phyloP scores from a whole-genome alignment of 2,888 invertebrate genomes.

The Drosophila kanekoi region DNA sequence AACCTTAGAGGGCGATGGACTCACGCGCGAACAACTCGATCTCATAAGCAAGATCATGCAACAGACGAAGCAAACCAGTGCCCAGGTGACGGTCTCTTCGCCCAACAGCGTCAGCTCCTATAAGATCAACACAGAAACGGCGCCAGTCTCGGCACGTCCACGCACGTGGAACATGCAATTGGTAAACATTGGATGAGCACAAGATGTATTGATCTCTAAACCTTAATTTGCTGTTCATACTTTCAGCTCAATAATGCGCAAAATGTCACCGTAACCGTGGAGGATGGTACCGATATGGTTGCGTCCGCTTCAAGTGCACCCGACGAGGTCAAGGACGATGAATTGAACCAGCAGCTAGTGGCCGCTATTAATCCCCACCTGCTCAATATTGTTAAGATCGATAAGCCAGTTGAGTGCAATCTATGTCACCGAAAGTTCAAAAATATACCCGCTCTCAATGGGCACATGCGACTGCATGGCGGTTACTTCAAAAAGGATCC shows the following conservation, averaged over 20 bases:
- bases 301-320: conserved; percentile 70
- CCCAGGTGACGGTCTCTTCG: conserved; percentile 84
- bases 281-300: conserved; percentile 74
- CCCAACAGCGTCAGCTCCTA: conserved; percentile 83
- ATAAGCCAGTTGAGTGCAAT: conserved; percentile 97
- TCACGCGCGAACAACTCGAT: conserved; percentile 90
- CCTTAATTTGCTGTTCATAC: neutral
- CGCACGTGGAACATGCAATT: conserved; percentile 87
- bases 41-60: conserved; percentile 92
- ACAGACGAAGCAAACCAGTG: conserved; percentile 89
- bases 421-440: conserved; percentile 98
- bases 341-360: conserved; percentile 76
- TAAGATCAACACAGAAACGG: conserved; percentile 78
- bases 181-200: conserved; percentile 57
- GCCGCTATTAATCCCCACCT: conserved; percentile 82
- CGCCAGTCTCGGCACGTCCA: conserved; percentile 77
- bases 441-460: conserved; percentile 98
- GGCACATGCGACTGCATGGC: conserved; percentile 98
- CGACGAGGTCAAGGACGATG: conserved; percentile 72
- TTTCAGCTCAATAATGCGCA: conserved; percentile 76
- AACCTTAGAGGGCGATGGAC: conserved; percentile 87
- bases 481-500: conserved; percentile 98
- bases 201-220: neutral
- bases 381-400: conserved; percentile 86
- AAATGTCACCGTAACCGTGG: conserved; percentile 81